Conservation (phyloP, 2,113 vertebrate genomes). For the Pardalotus punctatus region DNA sequence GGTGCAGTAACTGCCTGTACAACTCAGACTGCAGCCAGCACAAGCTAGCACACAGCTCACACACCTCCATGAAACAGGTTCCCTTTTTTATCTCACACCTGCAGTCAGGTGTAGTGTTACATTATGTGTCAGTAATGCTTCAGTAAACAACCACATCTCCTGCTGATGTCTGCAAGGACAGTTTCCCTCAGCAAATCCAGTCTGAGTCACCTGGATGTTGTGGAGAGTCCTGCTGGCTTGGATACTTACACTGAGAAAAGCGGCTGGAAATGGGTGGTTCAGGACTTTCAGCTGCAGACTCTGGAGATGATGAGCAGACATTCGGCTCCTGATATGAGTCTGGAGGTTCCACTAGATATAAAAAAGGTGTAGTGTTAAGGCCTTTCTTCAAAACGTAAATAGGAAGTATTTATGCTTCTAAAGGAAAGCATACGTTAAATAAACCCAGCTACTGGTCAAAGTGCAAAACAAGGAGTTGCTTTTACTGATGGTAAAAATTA, state of each 20-base stretch:
- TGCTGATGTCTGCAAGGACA: background rate
- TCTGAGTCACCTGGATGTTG: background rate
- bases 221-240: background rate
- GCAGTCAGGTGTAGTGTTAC: background rate
- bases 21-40: background rate
- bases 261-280: background rate
- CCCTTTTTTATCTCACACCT: background rate
- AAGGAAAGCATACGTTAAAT: background rate
- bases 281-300: background rate
- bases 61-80: background rate
- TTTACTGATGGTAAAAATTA: background rate
- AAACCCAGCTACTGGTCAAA: background rate
- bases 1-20: background rate
- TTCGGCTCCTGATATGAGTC: background rate
- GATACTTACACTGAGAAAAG: slow-evolving; percentile 64
- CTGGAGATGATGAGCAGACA: background rate
- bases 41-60: background rate
- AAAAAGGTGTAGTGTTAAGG: background rate
- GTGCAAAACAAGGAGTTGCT: background rate
- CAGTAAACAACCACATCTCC: background rate
- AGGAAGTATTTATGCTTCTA: background rate
- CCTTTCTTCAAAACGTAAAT: background rate
- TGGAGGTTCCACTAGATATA: background rate
- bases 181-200: background rate
- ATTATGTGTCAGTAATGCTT: background rate